Percentiles rank a stretch among this genome's conserved stretches.
These are phyloP conservation scores for Zoanthus gigantus DNA, from an alignment of 92 coral and sea anemone species.

Conservation along the genomic window DNA sequence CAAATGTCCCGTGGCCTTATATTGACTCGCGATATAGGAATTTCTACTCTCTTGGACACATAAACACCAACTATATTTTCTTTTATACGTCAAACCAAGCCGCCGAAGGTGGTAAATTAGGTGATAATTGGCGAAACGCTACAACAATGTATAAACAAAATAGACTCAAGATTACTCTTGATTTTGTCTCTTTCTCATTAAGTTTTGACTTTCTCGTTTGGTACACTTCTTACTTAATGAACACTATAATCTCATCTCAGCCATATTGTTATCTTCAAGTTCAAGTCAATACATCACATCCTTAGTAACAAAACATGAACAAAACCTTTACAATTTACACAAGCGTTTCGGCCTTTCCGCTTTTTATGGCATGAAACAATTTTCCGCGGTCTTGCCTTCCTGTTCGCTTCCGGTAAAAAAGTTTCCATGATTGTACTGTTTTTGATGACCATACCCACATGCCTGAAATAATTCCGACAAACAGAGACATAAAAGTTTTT, in stretches of 20 bases:
- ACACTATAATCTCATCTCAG: background rate
- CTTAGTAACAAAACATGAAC: background rate
- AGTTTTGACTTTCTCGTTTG: background rate
- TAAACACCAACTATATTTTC: no score
- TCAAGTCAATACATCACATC: background rate
- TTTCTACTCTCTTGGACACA: constrained; percentile 16
- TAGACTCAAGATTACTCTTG: background rate
- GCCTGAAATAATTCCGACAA: constrained; percentile 93
- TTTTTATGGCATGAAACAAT: background rate
- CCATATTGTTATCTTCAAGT: background rate
- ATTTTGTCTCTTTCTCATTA: constrained; percentile 6
- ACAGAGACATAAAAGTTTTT: constrained; percentile 93
- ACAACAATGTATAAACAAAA: constrained; percentile 16
- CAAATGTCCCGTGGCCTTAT: background rate
- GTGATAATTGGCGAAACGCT: constrained; percentile 58
- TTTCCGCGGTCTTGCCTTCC: constrained; percentile 65
- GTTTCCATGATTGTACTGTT: constrained; percentile 83
- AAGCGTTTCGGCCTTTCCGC: constrained; percentile 65
- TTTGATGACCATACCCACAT: constrained; percentile 95
- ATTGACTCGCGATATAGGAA: background rate
- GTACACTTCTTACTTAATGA: background rate
- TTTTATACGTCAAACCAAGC: no score
- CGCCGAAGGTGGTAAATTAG: constrained; percentile 52
- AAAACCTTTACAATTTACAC: constrained; percentile 47
- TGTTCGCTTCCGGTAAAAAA: constrained; percentile 62